phyloP scores from a whole-genome alignment of 2,888 invertebrate genomes.

The Blastobasis adustella region DNA sequence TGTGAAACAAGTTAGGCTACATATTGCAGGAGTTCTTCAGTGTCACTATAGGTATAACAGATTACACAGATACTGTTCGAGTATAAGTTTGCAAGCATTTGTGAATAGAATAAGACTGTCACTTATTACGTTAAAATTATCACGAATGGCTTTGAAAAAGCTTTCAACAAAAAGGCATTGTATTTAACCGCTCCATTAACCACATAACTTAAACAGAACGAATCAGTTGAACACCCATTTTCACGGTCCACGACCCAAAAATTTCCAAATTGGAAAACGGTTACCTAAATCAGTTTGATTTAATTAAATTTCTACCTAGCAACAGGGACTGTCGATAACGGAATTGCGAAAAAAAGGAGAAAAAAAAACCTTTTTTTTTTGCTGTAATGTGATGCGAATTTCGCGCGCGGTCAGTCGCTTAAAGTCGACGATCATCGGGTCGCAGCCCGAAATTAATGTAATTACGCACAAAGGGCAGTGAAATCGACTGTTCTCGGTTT shows the following conservation, averaged over 20 bases:
- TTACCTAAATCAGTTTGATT: background rate
- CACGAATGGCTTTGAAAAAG: no score
- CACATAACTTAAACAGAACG: slow-evolving; percentile 19
- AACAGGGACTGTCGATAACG: background rate
- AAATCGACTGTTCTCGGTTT: slow-evolving; percentile 11
- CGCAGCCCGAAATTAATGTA: slow-evolving; percentile 25
- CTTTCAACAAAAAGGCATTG: background rate
- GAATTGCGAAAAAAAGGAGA: slow-evolving; percentile 7
- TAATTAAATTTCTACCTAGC: slow-evolving; percentile 10
- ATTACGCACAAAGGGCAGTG: slow-evolving; percentile 32
- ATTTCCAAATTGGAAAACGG: background rate
- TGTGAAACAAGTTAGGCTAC: no score
- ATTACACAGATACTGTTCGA: no score
- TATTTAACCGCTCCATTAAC: background rate
- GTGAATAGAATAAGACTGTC: no score
- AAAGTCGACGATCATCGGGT: slow-evolving; percentile 27
- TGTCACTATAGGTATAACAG: no score
- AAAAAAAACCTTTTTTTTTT: slow-evolving; percentile 35
- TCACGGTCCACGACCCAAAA: background rate
- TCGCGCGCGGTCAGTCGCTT: slow-evolving; percentile 33
- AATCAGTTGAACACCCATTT: slow-evolving; percentile 10
- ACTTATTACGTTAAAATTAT: no score
- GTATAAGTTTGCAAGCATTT: no score
- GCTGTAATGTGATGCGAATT: slow-evolving; percentile 29
- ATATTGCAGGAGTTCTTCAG: no score